Conservation (phyloP, 2,113 vertebrate species). For the Podarcis muralis region DNA sequence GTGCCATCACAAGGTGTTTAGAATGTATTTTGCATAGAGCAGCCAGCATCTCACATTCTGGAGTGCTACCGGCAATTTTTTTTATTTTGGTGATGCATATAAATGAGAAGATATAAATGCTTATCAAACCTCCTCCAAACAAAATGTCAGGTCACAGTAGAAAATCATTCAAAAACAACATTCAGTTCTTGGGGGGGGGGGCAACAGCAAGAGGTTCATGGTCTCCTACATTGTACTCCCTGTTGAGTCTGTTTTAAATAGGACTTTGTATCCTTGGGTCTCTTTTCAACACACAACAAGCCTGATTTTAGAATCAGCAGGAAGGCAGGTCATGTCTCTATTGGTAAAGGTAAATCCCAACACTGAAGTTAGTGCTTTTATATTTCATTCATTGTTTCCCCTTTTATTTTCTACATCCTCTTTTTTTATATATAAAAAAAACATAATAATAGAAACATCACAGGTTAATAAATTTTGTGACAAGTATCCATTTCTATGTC, state of each 20-base stretch:
- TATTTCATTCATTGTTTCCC: constrained; percentile 56
- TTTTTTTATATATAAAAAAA: constrained; percentile 21
- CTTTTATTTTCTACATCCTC: constrained; percentile 26
- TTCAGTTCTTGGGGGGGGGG: constrained; percentile 28
- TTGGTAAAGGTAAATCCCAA: constrained; percentile 11
- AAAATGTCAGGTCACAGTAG: constrained; percentile 47
- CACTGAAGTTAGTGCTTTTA: constrained; percentile 24
- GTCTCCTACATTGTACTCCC: background rate
- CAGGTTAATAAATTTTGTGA: constrained; percentile 63
- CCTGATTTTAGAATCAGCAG: constrained; percentile 21
- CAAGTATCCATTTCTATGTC: constrained; percentile 58
- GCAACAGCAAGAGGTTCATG: background rate
- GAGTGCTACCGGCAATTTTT: constrained; percentile 32
- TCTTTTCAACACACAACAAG: background rate
- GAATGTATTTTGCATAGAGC: constrained; percentile 27
- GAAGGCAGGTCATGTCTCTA: background rate
- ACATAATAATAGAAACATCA: constrained; percentile 55
- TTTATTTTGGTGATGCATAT: constrained; percentile 23
- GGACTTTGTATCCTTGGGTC: background rate
- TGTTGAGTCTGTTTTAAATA: constrained; percentile 13
- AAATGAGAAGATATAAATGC: constrained; percentile 41
- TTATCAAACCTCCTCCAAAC: constrained; percentile 50
- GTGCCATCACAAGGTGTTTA: constrained; percentile 21
- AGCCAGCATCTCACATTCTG: background rate
- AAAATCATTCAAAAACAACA: constrained; percentile 17